These are phyloP conservation scores for Samia ricini DNA, from an alignment of 1,140 invertebrate genomes.

Conservation along the genomic window DNA sequence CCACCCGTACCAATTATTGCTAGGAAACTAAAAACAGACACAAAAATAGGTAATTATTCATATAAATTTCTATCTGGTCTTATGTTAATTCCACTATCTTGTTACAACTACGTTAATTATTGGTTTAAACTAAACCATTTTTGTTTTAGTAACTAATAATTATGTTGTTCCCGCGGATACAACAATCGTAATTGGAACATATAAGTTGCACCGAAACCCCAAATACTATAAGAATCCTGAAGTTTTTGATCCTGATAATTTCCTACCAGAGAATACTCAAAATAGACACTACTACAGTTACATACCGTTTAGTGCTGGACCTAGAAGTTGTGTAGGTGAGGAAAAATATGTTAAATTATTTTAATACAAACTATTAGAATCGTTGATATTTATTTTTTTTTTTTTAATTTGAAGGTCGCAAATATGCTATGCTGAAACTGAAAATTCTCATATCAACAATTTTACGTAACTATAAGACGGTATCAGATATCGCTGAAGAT, in stretches of 20 bases:
- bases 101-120: too few species aligned
- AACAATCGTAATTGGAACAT: constrained; percentile 82
- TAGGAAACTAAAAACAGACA: constrained; percentile 80
- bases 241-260: constrained; percentile 90
- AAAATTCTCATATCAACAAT: constrained; percentile 92
- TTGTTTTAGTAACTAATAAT: constrained; percentile 58
- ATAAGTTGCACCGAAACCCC: constrained; percentile 84
- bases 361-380: not conserved
- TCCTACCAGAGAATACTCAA: constrained; percentile 86
- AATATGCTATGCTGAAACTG: constrained; percentile 92
- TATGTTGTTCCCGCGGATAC: constrained; percentile 82
- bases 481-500: constrained; percentile 82
- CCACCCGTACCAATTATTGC: constrained; percentile 91
- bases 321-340: constrained; percentile 89
- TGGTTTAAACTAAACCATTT: not conserved
- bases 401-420: constrained; percentile 85
- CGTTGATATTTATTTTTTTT: not conserved
- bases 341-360: not conserved
- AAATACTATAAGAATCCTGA: constrained; percentile 87
- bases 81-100: too few species aligned
- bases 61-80: not conserved
- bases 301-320: constrained; percentile 92
- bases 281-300: constrained; percentile 90
- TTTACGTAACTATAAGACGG: constrained; percentile 87
- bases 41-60: constrained; percentile 50